Percentiles rank a stretch among this genome's conserved stretches.
Conservation (phyloP, 2,888 invertebrate genomes). For the Apamea anceps region DNA sequence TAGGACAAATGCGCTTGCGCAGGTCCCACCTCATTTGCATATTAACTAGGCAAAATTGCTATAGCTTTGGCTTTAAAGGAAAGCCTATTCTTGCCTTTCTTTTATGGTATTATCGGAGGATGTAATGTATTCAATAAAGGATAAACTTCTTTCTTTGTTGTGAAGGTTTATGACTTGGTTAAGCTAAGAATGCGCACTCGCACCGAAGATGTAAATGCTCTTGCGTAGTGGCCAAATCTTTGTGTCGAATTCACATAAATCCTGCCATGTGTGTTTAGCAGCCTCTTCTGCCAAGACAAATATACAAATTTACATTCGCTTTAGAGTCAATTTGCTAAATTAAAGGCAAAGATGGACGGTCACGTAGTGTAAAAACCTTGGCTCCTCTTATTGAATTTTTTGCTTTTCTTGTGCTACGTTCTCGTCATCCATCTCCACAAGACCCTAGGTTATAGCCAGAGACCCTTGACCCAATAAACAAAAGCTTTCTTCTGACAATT, state of each 20-base stretch:
- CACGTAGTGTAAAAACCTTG: slow-evolving; percentile 22
- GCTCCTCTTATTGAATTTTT: background rate
- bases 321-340: slow-evolving; percentile 26
- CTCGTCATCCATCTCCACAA: slow-evolving; percentile 33
- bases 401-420: background rate
- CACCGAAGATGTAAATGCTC: background rate
- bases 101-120: slow-evolving; percentile 40
- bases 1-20: slow-evolving; percentile 72
- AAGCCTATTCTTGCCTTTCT: slow-evolving; percentile 54
- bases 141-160: slow-evolving; percentile 25
- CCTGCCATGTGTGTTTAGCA: slow-evolving; percentile 10
- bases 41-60: slow-evolving; percentile 69
- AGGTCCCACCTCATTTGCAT: slow-evolving; percentile 69
- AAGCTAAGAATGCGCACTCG: slow-evolving; percentile 2
- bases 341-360: background rate
- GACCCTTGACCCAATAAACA: slow-evolving; percentile 56
- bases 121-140: slow-evolving; percentile 50
- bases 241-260: background rate
- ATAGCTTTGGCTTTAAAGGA: slow-evolving; percentile 45
- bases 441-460: slow-evolving; percentile 36
- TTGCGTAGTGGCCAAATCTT: slow-evolving; percentile 18
- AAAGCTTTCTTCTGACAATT: slow-evolving; percentile 56
- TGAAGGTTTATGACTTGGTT: slow-evolving; percentile 24
- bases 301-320: background rate
- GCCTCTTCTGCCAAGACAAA: slow-evolving; percentile 8